These are phyloP conservation scores for Octopus bimaculoides DNA, from an alignment of 1,140 invertebrate species.

Conservation along the genomic window DNA sequence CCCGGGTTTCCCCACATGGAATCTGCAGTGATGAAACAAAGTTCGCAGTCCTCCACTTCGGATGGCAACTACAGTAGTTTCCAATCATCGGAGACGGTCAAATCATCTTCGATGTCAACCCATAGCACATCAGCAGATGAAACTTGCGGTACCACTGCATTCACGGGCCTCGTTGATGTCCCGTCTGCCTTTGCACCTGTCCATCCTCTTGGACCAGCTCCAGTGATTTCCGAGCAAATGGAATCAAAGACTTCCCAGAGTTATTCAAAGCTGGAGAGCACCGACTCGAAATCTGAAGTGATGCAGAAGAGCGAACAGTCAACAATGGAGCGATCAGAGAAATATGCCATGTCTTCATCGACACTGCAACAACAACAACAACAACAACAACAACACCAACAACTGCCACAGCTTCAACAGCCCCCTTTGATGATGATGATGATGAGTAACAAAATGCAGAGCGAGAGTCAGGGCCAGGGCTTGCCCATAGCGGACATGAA, in stretches of 20 bases:
- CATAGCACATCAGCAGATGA: background rate
- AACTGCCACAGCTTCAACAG: background rate
- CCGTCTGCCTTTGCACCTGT: background rate
- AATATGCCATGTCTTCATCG: background rate
- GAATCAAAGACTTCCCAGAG: background rate
- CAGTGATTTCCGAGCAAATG: background rate
- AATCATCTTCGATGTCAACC: background rate
- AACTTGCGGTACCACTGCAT: background rate
- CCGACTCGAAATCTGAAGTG: background rate
- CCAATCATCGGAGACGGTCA: background rate
- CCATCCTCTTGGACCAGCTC: background rate
- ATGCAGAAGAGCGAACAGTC: background rate
- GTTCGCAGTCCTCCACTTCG: background rate
- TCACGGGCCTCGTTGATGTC: background rate
- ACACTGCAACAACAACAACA: background rate
- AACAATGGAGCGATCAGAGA: background rate
- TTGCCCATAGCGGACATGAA: background rate
- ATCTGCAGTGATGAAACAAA: background rate
- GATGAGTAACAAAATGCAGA: too few species aligned
- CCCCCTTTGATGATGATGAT: background rate
- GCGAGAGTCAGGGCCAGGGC: too few species aligned
- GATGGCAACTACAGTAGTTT: background rate
- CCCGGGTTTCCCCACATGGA: background rate
- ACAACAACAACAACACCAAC: background rate
- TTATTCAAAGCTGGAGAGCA: background rate